These are phyloP conservation scores for Pemphigus obesinymphae DNA, from an alignment of 1,140 invertebrate species.

Conservation along the genomic window DNA sequence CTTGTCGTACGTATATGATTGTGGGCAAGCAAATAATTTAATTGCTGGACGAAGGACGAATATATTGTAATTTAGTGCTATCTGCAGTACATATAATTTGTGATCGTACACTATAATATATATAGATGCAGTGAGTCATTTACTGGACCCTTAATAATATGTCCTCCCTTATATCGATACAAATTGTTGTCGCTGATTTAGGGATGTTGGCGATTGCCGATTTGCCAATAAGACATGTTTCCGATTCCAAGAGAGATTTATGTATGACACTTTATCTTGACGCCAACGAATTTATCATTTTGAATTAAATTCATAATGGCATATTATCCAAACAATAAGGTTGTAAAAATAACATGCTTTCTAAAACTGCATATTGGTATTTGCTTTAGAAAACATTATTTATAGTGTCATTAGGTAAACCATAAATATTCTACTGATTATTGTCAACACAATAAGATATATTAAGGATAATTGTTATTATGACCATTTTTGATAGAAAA, in stretches of 20 bases:
- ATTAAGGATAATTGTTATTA: no score
- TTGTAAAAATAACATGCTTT: no score
- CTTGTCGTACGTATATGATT: background rate
- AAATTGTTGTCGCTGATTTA: background rate
- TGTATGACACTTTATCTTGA: background rate
- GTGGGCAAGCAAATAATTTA: background rate
- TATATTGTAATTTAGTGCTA: background rate
- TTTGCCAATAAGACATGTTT: constrained; percentile 14
- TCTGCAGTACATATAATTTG: background rate
- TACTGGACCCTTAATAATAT: constrained; percentile 1
- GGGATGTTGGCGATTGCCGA: background rate
- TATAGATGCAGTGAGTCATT: background rate
- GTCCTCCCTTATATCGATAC: background rate
- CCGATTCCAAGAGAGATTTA: background rate
- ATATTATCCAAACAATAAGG: no score
- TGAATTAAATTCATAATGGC: background rate
- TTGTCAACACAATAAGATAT: no score
- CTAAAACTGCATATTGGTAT: no score
- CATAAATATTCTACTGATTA: no score
- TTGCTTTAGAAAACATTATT: no score
- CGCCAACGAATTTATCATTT: background rate
- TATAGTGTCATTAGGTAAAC: no score
- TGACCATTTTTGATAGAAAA: background rate
- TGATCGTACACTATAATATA: no score
- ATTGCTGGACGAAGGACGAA: background rate